These are phyloP conservation scores for Helleia helle DNA, from an alignment of 2,888 invertebrate species.

Conservation along the genomic window DNA sequence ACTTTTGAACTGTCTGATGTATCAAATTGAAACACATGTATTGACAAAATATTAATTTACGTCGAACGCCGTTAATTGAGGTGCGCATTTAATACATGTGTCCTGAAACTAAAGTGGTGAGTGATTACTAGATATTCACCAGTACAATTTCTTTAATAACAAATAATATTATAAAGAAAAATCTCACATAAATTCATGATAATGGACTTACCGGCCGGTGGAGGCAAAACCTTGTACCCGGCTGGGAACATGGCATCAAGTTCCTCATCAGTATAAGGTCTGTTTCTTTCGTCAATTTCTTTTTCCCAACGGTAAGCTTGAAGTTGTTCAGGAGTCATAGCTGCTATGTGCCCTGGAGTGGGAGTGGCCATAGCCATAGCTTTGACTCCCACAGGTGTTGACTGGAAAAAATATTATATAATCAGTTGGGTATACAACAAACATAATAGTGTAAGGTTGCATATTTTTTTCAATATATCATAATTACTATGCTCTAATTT, in stretches of 20 bases:
- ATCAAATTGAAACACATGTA: conserved; percentile 50
- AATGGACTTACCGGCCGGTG: conserved; percentile 84
- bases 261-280: conserved; percentile 97
- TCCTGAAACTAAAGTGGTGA: conserved; percentile 66
- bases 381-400: conserved; percentile 92
- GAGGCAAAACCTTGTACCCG: conserved; percentile 97
- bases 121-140: conserved; percentile 57
- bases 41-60: conserved; percentile 21
- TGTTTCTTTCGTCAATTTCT: conserved; percentile 98
- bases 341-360: conserved; percentile 94
- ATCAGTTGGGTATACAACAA: too few relatives aligned
- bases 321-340: conserved; percentile 99
- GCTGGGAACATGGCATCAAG: conserved; percentile 98
- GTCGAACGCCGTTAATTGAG: conserved; percentile 34
- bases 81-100: conserved; percentile 56
- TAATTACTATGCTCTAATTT: too few relatives aligned
- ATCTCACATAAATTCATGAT: conserved; percentile 14
- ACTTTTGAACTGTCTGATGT: conserved; percentile 33
- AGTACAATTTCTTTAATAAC: conserved; percentile 23
- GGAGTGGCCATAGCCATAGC: conserved; percentile 99
- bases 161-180: conserved; percentile 17
- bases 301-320: conserved; percentile 99
- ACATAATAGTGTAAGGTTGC: too few relatives aligned
- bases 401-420: conserved; percentile 30
- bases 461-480: too few relatives aligned